Conservation (phyloP, 2,113 vertebrate genomes). For the Ancistrus triradiatus region DNA sequence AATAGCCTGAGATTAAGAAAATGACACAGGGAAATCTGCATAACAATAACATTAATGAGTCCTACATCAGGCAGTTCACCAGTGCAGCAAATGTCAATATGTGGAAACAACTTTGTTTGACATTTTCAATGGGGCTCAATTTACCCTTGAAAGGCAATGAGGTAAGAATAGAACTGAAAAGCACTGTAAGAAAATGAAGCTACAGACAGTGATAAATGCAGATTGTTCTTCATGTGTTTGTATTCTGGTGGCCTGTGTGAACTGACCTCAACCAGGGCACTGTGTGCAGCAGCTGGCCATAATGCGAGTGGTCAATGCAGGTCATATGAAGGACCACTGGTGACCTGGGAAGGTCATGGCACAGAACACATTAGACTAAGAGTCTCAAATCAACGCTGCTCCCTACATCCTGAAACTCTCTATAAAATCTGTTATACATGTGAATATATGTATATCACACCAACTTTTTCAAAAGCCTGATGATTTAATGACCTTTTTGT, state of each 20-base stretch:
- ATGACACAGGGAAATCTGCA: slow-evolving; percentile 13
- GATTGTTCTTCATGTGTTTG: slow-evolving; percentile 60
- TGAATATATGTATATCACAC: slow-evolving; percentile 22
- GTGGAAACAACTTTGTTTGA: slow-evolving; percentile 63
- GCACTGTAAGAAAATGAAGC: slow-evolving; percentile 46
- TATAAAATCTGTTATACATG: slow-evolving; percentile 16
- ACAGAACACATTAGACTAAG: slow-evolving; percentile 26
- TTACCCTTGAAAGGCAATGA: slow-evolving; percentile 10
- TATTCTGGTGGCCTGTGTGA: slow-evolving; percentile 55
- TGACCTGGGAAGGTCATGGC: slow-evolving; percentile 47
- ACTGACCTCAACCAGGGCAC: slow-evolving; percentile 35
- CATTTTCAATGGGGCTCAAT: slow-evolving; percentile 36
- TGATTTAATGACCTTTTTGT: slow-evolving; percentile 33
- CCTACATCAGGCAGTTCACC: slow-evolving; percentile 41
- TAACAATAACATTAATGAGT: slow-evolving; percentile 36
- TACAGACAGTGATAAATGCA: slow-evolving; percentile 42
- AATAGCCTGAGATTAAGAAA: slow-evolving; percentile 34
- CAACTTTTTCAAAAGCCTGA: not conserved
- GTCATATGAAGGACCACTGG: slow-evolving; percentile 37
- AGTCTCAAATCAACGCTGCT: slow-evolving; percentile 19
- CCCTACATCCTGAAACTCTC: not conserved
- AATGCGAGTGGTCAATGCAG: slow-evolving; percentile 29
- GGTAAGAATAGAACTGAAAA: slow-evolving; percentile 32
- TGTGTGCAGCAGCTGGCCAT: slow-evolving; percentile 41
- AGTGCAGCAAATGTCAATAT: slow-evolving; percentile 75